These are phyloP conservation scores for Mixornis gularis DNA, from an alignment of 2,113 vertebrate species.

Conservation along the genomic window DNA sequence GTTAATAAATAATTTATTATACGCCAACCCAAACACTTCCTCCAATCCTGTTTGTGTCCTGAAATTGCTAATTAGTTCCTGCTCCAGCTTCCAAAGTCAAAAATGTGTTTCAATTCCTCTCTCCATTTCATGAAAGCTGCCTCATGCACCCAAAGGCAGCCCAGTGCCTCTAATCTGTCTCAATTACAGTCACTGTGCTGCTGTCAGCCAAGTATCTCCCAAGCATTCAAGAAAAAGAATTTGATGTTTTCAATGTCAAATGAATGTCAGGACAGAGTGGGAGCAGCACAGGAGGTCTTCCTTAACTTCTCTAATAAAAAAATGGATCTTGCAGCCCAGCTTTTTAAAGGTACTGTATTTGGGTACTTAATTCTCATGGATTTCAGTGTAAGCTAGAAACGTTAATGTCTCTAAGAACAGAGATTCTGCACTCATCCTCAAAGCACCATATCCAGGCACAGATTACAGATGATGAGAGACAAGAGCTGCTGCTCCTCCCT, in stretches of 20 bases:
- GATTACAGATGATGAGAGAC: not conserved
- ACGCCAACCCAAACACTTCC: not conserved
- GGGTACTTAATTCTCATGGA: not conserved
- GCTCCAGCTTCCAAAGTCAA: slow-evolving; percentile 30
- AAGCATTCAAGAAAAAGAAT: slow-evolving; percentile 1
- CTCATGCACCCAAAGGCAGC: slow-evolving; percentile 26
- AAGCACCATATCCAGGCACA: not conserved
- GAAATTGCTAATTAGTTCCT: slow-evolving; percentile 60
- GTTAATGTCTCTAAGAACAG: not conserved
- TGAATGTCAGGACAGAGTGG: not conserved
- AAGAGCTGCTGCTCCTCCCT: not conserved
- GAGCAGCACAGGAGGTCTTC: not conserved
- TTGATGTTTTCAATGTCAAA: slow-evolving; percentile 28
- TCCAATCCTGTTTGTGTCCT: slow-evolving; percentile 43
- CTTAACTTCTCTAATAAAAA: not conserved
- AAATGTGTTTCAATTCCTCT: slow-evolving; percentile 48
- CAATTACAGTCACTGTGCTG: not conserved
- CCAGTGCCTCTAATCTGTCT: slow-evolving; percentile 49
- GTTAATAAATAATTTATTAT: slow-evolving; percentile 36
- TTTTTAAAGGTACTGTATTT: not conserved
- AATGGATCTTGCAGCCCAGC: not conserved
- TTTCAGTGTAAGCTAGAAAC: not conserved
- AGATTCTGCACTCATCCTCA: not conserved
- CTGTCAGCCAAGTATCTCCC: slow-evolving; percentile 28
- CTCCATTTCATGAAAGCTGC: slow-evolving; percentile 6